Conservation (phyloP, 1,140 invertebrate genomes). For the Oncopodura yosiiana region DNA sequence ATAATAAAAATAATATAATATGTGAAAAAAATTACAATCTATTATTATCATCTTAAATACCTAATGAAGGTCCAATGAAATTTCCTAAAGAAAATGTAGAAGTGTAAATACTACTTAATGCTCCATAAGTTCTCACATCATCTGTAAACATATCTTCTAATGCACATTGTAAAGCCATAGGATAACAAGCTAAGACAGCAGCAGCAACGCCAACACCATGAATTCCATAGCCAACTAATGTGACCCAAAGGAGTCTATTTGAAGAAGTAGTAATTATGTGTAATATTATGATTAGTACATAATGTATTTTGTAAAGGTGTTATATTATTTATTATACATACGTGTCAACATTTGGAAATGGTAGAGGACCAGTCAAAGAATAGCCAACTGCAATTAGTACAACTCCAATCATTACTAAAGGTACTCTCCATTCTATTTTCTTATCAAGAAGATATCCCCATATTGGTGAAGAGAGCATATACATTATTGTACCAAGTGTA, state of each 20-base stretch:
- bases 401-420: conserved; percentile 55
- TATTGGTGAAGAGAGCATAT: conserved; percentile 64
- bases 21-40: too few relatives aligned
- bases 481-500: conserved; percentile 72
- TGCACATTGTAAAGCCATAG: conserved; percentile 60
- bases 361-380: conserved; percentile 60
- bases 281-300: too few relatives aligned
- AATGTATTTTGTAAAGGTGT: too few relatives aligned
- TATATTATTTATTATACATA: not conserved
- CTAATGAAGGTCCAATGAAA: conserved; percentile 67
- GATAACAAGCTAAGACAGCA: conserved; percentile 66
- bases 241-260: conserved; percentile 54
- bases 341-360: conserved; percentile 52
- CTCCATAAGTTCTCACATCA: conserved; percentile 66
- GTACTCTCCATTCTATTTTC: conserved; percentile 51
- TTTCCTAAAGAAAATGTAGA: conserved; percentile 73
- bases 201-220: conserved; percentile 72
- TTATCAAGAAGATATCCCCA: conserved; percentile 71
- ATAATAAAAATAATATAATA: too few relatives aligned
- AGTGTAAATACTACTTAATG: conserved; percentile 74
- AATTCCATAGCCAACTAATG: conserved; percentile 56
- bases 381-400: conserved; percentile 56
- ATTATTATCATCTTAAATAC: too few relatives aligned
- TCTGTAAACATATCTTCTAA: conserved; percentile 63
- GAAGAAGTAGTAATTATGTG: conserved; percentile 10